A percentile compares a stretch with the other conserved stretches of the same genome.
Evolutionary conservation across 2,888 invertebrate species (phyloP).

Genomic region (Hesperia comma): DNA sequence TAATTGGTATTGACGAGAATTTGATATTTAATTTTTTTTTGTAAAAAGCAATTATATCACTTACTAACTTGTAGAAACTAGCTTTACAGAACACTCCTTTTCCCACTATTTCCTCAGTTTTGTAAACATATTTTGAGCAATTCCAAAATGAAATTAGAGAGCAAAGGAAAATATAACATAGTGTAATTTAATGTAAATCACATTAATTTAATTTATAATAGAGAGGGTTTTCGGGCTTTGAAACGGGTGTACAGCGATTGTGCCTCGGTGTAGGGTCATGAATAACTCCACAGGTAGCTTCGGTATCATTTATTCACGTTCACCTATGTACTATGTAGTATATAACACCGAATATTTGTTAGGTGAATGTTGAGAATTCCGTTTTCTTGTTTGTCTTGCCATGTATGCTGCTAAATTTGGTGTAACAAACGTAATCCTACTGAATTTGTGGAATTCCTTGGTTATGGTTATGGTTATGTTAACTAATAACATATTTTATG

Average conservation of each 20-base stretch:
- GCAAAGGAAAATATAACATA: neutral
- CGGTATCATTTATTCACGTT: constrained; percentile 16
- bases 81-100: no score
- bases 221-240: neutral
- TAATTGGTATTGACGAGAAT: no score
- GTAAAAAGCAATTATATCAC: no score
- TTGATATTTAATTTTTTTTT: no score
- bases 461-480: no score
- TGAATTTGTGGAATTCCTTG: constrained; percentile 1
- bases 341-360: constrained; percentile 21
- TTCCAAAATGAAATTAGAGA: neutral
- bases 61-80: no score
- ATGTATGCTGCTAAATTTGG: constrained; percentile 15
- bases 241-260: constrained; percentile 1
- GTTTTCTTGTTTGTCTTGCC: constrained; percentile 20
- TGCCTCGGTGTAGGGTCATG: neutral
- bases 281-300: constrained; percentile 20
- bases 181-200: constrained; percentile 3
- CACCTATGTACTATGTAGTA: neutral
- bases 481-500: neutral
- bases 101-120: no score
- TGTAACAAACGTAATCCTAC: neutral
- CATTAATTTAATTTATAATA: constrained; percentile 7
- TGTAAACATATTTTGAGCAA: neutral
- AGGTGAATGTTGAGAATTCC: constrained; percentile 14